Base-by-base conservation (phyloP, 2,797 vertebrate genomes). In the Ctenopoma multispine region DNA sequence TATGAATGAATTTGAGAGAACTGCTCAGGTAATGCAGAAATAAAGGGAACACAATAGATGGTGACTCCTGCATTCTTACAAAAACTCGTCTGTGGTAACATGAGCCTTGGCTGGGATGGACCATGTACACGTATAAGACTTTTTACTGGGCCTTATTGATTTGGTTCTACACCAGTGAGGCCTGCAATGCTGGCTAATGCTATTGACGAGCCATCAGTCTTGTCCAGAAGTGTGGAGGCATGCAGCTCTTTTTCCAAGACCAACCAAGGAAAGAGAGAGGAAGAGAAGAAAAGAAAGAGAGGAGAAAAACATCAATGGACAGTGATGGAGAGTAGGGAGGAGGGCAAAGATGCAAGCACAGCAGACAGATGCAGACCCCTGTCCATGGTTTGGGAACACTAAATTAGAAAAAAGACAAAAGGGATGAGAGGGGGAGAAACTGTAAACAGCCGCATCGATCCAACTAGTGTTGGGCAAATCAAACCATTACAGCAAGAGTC, bases 141-240 rank as follows among this genome's bases (percentile, higher is more conserved):
- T 96, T 96, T 95, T 96, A 94, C 95, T 96, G 91, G 94, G 93
- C 87, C 51, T 60, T 96, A 99, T 99, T 93, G 97, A 99, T 98
- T 95, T 93, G 93, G 95, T 96, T 96, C 95, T 96, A 96, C 95
- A 96, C 96, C 90, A 92, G 95, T 95, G 95, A 93, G 76, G 94
- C 92, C 95, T 92, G 89, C 96, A 96, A 94, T 96, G 95, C 96
- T 96, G 95, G 95, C 96, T 98, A 98, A 98, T 97, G 96, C 95
- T 98, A 99, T 99, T 96, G 97, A 99, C 90, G 90, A 99, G 95
- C 95, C 95, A 98, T 99, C 96, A 95, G 94, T 97, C 95, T 96
- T 95, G 84, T 84, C 90, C 92, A 96, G 96, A 96, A 95, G 93
- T 95, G 95, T 96, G 94, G 95, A 94, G 94, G 94, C 95, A 96